Base-by-base conservation (phyloP, 2,797 vertebrate species). In the Sebastes kiyomatsui region DNA sequence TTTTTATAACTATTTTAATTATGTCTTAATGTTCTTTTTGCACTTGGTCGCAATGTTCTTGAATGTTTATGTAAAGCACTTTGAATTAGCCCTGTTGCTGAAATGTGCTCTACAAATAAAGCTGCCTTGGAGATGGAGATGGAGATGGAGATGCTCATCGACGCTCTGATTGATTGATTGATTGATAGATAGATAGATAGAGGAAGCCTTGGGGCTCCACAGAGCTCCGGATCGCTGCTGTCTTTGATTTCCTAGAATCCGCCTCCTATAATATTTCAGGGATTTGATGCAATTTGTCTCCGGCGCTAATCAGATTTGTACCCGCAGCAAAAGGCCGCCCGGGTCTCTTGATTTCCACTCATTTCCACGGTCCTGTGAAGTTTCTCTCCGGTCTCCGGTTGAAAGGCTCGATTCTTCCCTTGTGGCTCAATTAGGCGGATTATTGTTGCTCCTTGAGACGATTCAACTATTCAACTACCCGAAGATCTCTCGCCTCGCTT, bases 401-500 rank as follows among this genome's bases (percentile, higher is more conserved):
- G 96, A 96, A 96, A 95, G 94, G 86, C 93, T 92, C 85, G 88
- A 38, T 81, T 88, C 22, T 92, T 97, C 98, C 98, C 98, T 90
- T 67, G 97, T 96, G 98, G 95, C 96, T 97, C 97, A 98, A 98
- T 99, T 99, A 98, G 97, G 94, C 84, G 96, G 97, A 99, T 99
- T 99, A 98, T 98, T 97, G 97, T 96, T 96, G 95, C 94, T 97
- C 92, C 96, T 96, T 94, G 93, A 93, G 96, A 95, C 95, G 94
- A 96, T 95, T 95, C 96, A 94, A 91, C 95, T 94, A 90, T 95
- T 96, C 95, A 91, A 93, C 93, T 92, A 83, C 80, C 91, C 38
- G 13, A 82, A 90, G 82, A 90, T 90, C 90, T 81, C 85, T 89
- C 84, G 72, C 86, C 72, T 83, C 79, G 68, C 90, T 84, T 82